phyloP scores from a whole-genome alignment of 2,797 vertebrate species.

The Lagodon rhomboides region DNA sequence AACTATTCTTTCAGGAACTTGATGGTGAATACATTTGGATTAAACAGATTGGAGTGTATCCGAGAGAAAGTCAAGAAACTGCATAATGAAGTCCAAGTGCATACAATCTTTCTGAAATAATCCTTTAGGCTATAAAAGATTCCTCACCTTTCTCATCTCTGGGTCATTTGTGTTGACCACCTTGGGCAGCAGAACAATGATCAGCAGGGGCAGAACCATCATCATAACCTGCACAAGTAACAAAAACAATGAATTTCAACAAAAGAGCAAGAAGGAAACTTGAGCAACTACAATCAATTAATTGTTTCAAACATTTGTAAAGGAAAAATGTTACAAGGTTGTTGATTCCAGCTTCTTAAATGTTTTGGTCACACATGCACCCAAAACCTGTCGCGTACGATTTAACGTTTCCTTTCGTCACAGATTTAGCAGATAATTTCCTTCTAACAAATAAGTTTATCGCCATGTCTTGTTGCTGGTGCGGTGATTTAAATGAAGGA shows the following conservation, averaged over 20 bases:
- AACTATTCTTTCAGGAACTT: neutral
- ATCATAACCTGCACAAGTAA: conserved; percentile 92
- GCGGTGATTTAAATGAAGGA: too few relatives aligned
- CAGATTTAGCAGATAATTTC: too few relatives aligned
- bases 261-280: neutral
- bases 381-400: too few relatives aligned
- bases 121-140: neutral
- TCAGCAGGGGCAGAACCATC: conserved; percentile 98
- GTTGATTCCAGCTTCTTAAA: too few relatives aligned
- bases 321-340: too few relatives aligned
- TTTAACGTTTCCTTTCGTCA: too few relatives aligned
- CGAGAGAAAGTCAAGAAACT: neutral
- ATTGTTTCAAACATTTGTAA: too few relatives aligned
- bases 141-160: conserved; percentile 97
- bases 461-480: too few relatives aligned
- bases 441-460: too few relatives aligned
- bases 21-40: too few relatives aligned
- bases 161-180: conserved; percentile 99
- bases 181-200: conserved; percentile 97
- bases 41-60: neutral
- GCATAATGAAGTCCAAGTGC: neutral
- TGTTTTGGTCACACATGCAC: too few relatives aligned
- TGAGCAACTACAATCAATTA: too few relatives aligned
- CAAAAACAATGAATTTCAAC: neutral
- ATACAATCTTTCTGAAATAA: neutral